Evolutionary conservation across 2,113 vertebrate genomes (phyloP).

Genomic region (Origma solitaria): DNA sequence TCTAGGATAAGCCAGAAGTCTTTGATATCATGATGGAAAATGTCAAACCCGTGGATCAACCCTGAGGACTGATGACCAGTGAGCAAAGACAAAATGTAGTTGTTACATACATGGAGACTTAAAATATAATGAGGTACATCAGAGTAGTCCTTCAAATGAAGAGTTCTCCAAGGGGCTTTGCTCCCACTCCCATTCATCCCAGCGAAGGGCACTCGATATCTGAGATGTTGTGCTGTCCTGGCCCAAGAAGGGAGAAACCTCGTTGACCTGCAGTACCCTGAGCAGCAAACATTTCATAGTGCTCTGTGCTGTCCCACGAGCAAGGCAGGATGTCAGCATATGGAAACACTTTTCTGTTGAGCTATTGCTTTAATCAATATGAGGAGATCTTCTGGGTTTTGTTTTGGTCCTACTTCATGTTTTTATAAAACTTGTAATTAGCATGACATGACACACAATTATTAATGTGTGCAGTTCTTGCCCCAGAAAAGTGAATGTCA

Average conservation of each 20-base stretch:
- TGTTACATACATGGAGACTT: fast-evolving
- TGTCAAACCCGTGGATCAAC: background rate
- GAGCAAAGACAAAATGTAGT: background rate
- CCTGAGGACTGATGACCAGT: background rate
- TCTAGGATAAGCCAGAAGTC: background rate
- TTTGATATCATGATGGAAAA: background rate
- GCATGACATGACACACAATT: background rate
- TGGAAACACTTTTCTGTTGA: background rate
- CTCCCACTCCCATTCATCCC: background rate
- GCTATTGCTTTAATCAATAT: background rate
- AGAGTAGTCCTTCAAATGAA: background rate
- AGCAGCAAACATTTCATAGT: background rate
- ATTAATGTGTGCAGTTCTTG: background rate
- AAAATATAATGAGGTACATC: background rate
- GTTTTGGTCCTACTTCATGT: background rate
- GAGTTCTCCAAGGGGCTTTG: background rate
- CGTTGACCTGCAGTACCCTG: fast-evolving
- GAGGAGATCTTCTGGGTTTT: background rate
- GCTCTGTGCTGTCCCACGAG: background rate
- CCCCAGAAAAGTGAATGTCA: background rate
- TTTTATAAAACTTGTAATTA: background rate
- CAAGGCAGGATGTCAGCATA: background rate
- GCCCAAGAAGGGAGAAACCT: background rate
- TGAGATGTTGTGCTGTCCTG: fast-evolving
- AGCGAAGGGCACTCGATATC: fast-evolving